A percentile compares a stretch with the other conserved stretches of the same genome.
Conservation (phyloP, 2,888 invertebrate species). For the Drosophila buzzatii region DNA sequence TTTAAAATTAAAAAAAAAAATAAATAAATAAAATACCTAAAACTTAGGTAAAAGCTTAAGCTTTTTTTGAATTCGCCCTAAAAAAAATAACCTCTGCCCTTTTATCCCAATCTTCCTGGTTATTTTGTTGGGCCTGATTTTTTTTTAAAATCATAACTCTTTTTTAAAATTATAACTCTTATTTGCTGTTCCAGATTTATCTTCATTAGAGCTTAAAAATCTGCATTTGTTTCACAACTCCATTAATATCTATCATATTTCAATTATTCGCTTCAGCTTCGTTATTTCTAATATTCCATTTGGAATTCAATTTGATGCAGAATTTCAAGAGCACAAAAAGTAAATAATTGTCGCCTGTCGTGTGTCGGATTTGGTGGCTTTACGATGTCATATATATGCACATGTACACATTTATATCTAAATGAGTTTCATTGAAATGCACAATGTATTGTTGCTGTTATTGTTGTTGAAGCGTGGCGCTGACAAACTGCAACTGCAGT, state of each 20-base stretch:
- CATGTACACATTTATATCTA: constrained; percentile 6
- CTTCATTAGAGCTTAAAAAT: too few species aligned
- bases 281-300: neutral
- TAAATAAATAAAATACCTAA: too few species aligned
- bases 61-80: too few species aligned
- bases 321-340: constrained; percentile 11
- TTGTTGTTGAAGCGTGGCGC: constrained; percentile 18
- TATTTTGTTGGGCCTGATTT: too few species aligned
- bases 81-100: too few species aligned
- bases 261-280: neutral
- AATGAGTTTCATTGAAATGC: constrained; percentile 28
- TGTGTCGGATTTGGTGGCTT: constrained; percentile 4
- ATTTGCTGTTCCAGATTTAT: too few species aligned
- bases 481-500: constrained; percentile 43
- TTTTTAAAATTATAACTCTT: too few species aligned
- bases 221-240: neutral
- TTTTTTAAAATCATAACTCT: too few species aligned
- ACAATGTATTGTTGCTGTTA: constrained; percentile 19
- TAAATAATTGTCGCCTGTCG: constrained; percentile 21
- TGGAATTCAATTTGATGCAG: constrained; percentile 17
- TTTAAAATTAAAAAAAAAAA: too few species aligned
- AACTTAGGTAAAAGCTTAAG: too few species aligned
- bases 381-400: neutral
- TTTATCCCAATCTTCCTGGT: too few species aligned
- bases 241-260: neutral